These are phyloP conservation scores for Vannuccia rotundouncinata DNA, from an alignment of 2,888 invertebrate genomes.

Conservation along the genomic window DNA sequence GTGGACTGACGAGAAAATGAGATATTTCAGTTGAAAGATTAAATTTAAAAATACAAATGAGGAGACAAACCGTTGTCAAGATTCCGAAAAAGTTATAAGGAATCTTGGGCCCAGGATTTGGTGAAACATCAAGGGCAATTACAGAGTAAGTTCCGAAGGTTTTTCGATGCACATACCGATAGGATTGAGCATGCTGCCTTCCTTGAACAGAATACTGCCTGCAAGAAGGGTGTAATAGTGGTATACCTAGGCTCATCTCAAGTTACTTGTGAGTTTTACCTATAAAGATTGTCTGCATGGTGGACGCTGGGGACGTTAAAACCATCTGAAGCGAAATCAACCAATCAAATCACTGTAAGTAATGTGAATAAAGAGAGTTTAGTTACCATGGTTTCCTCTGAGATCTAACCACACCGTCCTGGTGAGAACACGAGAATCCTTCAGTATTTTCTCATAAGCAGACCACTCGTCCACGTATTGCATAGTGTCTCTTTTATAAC, in stretches of 20 bases:
- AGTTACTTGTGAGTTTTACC: not conserved
- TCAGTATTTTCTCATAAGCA: not conserved
- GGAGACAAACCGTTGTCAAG: slow-evolving; percentile 42
- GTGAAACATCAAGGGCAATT: slow-evolving; percentile 76
- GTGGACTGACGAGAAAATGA: not conserved
- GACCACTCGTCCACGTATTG: not conserved
- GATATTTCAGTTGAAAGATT: not conserved
- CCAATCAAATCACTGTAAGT: too few relatives aligned
- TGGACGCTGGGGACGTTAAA: not conserved
- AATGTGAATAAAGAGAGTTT: not conserved
- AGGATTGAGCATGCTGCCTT: slow-evolving; percentile 64
- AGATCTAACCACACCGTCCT: not conserved
- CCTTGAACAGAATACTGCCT: slow-evolving; percentile 73
- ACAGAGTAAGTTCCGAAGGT: slow-evolving; percentile 64
- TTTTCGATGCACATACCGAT: slow-evolving; percentile 63
- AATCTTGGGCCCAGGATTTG: slow-evolving; percentile 74
- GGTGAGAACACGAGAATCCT: not conserved
- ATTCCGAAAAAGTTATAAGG: slow-evolving; percentile 82
- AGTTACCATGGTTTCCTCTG: not conserved
- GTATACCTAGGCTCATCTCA: too few relatives aligned
- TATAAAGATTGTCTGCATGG: not conserved
- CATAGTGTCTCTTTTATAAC: not conserved
- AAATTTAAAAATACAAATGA: not conserved
- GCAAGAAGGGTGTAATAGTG: not conserved
- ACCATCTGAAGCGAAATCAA: not conserved